Evolutionary conservation across 2,888 invertebrate genomes (phyloP).

Genomic region (Smittia aterrima): DNA sequence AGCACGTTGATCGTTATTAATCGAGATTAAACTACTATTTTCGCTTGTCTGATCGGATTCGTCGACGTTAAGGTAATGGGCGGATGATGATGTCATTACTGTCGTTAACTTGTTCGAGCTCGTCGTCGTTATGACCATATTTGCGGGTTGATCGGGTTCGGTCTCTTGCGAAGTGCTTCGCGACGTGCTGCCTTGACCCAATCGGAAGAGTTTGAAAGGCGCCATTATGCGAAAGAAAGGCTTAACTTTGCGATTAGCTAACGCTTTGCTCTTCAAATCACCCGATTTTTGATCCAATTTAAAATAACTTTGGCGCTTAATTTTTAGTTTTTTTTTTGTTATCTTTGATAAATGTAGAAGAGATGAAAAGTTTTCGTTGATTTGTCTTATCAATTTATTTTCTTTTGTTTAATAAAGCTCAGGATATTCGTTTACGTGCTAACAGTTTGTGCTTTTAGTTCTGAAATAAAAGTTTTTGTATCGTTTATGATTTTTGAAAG

Average conservation of each 20-base stretch:
- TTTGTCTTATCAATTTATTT: background rate
- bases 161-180: constrained; percentile 53
- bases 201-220: constrained; percentile 54
- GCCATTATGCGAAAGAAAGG: constrained; percentile 48
- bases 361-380: background rate
- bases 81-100: constrained; percentile 51
- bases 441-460: constrained; percentile 36
- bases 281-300: constrained; percentile 35
- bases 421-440: background rate
- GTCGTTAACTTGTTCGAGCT: constrained; percentile 48
- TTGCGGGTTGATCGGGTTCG: constrained; percentile 45
- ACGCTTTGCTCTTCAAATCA: constrained; percentile 28
- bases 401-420: background rate
- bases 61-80: constrained; percentile 35
- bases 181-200: constrained; percentile 52
- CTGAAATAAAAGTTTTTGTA: constrained; percentile 37
- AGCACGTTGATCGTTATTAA: constrained; percentile 44
- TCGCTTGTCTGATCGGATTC: constrained; percentile 47
- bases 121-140: constrained; percentile 50
- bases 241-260: constrained; percentile 14
- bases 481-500: background rate
- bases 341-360: constrained; percentile 42
- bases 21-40: constrained; percentile 43
- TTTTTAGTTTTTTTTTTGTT: constrained; percentile 43
- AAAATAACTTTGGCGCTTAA: constrained; percentile 34